phyloP scores from a whole-genome alignment of 2,113 vertebrate genomes.

The Rhinopomastus cyanomelas region DNA sequence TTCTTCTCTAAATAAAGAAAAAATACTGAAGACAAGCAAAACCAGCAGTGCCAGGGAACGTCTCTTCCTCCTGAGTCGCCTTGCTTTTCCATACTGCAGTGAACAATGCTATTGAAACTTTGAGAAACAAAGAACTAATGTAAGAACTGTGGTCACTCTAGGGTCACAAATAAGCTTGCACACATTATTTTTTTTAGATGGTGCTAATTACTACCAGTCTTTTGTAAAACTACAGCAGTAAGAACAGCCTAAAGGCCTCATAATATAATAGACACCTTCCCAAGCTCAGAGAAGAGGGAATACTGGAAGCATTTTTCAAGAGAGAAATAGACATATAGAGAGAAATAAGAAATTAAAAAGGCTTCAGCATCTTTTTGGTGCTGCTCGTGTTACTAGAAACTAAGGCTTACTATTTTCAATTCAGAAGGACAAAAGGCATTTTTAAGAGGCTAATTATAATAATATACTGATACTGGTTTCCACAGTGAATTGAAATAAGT shows the following conservation, averaged over 20 bases:
- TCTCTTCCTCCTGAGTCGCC: not conserved
- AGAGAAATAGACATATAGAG: too few relatives aligned
- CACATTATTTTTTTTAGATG: not conserved
- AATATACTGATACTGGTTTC: not conserved
- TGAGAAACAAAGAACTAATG: not conserved
- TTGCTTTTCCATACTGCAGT: not conserved
- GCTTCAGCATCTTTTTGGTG: not conserved
- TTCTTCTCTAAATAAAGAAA: not conserved
- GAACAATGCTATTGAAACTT: not conserved
- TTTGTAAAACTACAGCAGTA: not conserved
- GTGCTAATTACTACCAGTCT: not conserved
- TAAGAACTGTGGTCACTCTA: not conserved
- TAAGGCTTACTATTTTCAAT: not conserved
- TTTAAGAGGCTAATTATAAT: not conserved
- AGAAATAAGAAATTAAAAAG: not conserved
- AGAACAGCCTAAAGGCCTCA: not conserved
- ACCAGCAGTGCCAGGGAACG: not conserved
- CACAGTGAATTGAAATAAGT: not conserved
- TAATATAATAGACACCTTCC: not conserved
- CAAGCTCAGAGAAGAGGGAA: not conserved
- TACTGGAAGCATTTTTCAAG: not conserved
- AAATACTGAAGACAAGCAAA: not conserved
- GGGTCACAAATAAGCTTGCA: not conserved
- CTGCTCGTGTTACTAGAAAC: not conserved
- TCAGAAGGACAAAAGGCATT: not conserved